Conservation (phyloP, 2,888 invertebrate genomes). For the Lasioglossum figueresi region DNA sequence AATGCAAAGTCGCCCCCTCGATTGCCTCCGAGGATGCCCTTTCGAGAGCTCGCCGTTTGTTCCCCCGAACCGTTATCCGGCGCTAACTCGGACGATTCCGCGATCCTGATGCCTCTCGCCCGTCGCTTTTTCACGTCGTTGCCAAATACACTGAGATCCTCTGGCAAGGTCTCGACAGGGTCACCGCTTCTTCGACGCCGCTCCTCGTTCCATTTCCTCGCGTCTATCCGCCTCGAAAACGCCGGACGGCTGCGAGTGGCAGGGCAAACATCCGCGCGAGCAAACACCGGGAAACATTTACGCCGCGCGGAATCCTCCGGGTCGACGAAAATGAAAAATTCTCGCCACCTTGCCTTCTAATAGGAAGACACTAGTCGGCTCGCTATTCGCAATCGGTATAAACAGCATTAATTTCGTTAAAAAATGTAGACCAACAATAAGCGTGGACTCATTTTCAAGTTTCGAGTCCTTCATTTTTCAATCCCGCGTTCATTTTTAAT, state of each 20-base stretch:
- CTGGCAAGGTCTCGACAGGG: background rate
- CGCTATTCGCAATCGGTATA: too few relatives aligned
- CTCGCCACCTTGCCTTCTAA: background rate
- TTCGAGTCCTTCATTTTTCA: too few relatives aligned
- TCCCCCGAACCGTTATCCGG: background rate
- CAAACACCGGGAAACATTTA: conserved; percentile 28
- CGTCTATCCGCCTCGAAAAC: background rate
- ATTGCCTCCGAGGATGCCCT: conserved; percentile 36
- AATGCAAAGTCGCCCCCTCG: conserved; percentile 66
- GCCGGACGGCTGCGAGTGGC: conserved; percentile 15
- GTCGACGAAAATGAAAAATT: background rate
- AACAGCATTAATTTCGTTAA: too few relatives aligned
- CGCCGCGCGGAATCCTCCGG: background rate
- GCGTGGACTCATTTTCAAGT: too few relatives aligned
- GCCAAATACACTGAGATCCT: background rate
- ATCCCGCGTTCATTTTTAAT: too few relatives aligned
- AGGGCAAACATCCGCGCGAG: conserved; percentile 22
- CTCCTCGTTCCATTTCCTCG: background rate
- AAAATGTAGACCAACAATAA: too few relatives aligned
- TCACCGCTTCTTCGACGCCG: background rate
- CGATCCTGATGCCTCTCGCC: background rate
- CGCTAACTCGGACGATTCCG: background rate
- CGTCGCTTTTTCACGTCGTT: background rate
- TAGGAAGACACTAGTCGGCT: background rate
- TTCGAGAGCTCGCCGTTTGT: background rate